phyloP scores from a whole-genome alignment of 1,140 invertebrate species.

The Venustaconcha ellipsiformis region DNA sequence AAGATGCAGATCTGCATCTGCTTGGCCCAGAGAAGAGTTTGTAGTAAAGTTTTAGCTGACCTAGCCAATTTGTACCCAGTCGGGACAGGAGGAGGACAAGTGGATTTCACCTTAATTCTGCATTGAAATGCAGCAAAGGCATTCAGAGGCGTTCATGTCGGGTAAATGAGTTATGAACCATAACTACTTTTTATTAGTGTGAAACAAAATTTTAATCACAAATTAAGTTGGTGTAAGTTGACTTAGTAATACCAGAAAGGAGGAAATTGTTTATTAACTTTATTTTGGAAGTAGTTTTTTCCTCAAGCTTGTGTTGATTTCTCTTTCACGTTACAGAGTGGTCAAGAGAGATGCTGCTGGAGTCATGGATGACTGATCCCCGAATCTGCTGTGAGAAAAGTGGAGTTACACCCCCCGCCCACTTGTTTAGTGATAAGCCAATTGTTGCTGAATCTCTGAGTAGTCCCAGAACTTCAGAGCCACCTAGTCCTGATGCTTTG shows the following conservation, averaged over 20 bases:
- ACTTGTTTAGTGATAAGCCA: constrained; percentile 63
- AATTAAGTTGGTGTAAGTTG: neutral
- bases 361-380: constrained; percentile 80
- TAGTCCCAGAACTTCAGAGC: constrained; percentile 44
- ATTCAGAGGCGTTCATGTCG: too few species aligned
- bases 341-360: constrained; percentile 78
- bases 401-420: constrained; percentile 76
- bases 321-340: constrained; percentile 73
- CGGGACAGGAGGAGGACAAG: too few species aligned
- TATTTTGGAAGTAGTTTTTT: neutral
- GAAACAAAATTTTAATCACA: too few species aligned
- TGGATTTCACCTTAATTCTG: too few species aligned
- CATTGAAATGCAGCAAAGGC: too few species aligned
- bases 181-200: too few species aligned
- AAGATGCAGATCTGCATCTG: too few species aligned
- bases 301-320: constrained; percentile 4
- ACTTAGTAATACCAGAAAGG: neutral
- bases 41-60: too few species aligned
- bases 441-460: constrained; percentile 54
- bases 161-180: too few species aligned
- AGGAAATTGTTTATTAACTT: neutral
- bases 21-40: too few species aligned
- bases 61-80: too few species aligned
- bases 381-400: constrained; percentile 77
- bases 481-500: constrained; percentile 34